Percentiles rank a stretch among this genome's conserved stretches.
These are phyloP conservation scores for Catalaphyllia jardinei DNA, from an alignment of 64 coral and sea anemone genomes.

Conservation along the genomic window DNA sequence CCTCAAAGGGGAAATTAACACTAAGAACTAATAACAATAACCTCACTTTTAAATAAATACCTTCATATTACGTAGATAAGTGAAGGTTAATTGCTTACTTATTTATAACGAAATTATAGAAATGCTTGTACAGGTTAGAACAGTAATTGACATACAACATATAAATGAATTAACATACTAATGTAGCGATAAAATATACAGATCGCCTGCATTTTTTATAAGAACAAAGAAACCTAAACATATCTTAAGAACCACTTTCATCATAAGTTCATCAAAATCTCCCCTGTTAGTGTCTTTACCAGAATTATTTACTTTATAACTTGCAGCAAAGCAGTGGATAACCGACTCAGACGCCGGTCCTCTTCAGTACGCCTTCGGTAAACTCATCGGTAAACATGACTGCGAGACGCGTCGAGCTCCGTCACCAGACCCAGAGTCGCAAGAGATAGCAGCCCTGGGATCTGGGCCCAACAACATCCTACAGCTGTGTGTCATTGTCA, in stretches of 20 bases:
- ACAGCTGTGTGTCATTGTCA: not conserved
- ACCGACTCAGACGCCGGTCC: not conserved
- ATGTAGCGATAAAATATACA: too few species aligned
- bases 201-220: too few species aligned
- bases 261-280: not conserved
- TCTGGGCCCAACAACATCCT: not conserved
- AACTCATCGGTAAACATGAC: not conserved
- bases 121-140: too few species aligned
- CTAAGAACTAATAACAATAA: too few species aligned
- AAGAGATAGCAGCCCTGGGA: not conserved
- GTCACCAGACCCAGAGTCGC: not conserved
- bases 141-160: too few species aligned
- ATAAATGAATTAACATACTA: too few species aligned
- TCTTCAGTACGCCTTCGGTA: slow-evolving; percentile 11
- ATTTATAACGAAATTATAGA: too few species aligned
- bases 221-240: too few species aligned
- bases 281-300: not conserved
- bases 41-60: too few species aligned
- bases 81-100: too few species aligned
- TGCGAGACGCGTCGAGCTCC: not conserved
- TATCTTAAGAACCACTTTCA: not conserved
- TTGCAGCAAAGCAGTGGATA: not conserved
- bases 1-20: too few species aligned
- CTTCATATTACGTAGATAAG: too few species aligned
- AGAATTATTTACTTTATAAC: not conserved